Conservation (phyloP, 2,797 vertebrate species). For the Bufotes viridis region DNA sequence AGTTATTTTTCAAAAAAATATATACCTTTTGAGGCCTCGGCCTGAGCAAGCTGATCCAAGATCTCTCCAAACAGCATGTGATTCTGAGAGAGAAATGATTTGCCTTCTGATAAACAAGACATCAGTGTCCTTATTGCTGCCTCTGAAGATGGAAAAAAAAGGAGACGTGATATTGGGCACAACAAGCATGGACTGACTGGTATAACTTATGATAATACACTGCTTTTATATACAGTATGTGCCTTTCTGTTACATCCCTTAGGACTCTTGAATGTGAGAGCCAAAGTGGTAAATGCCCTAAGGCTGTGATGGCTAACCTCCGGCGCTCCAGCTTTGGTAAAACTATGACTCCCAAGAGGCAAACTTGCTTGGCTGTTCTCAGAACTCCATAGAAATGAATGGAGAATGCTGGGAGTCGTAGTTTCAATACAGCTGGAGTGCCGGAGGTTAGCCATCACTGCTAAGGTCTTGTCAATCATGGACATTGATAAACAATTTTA, state of each 20-base stretch:
- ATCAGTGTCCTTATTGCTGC: slow-evolving; percentile 75
- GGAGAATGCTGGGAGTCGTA: too few species aligned
- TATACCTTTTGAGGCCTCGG: slow-evolving; percentile 83
- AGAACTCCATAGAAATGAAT: too few species aligned
- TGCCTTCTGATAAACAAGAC: slow-evolving; percentile 70
- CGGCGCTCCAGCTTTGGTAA: too few species aligned
- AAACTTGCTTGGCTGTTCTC: too few species aligned
- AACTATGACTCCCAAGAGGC: too few species aligned
- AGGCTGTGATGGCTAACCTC: neutral
- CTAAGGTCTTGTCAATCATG: too few species aligned
- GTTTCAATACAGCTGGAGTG: too few species aligned
- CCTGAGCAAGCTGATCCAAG: slow-evolving; percentile 84
- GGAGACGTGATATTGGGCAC: neutral
- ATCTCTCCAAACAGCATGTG: slow-evolving; percentile 85
- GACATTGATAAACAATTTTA: too few species aligned
- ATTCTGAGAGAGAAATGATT: slow-evolving; percentile 76
- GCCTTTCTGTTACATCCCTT: neutral
- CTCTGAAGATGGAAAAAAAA: slow-evolving; percentile 69
- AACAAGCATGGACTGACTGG: neutral
- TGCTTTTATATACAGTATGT: neutral
- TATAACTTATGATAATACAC: neutral
- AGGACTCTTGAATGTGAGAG: too few species aligned
- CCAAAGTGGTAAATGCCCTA: neutral
- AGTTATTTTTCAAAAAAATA: neutral
- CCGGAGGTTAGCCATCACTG: too few species aligned